A percentile compares a stretch with the other conserved stretches of the same genome.
These are phyloP conservation scores for Lycia hirtaria DNA, from an alignment of 2,888 invertebrate species.

Conservation along the genomic window DNA sequence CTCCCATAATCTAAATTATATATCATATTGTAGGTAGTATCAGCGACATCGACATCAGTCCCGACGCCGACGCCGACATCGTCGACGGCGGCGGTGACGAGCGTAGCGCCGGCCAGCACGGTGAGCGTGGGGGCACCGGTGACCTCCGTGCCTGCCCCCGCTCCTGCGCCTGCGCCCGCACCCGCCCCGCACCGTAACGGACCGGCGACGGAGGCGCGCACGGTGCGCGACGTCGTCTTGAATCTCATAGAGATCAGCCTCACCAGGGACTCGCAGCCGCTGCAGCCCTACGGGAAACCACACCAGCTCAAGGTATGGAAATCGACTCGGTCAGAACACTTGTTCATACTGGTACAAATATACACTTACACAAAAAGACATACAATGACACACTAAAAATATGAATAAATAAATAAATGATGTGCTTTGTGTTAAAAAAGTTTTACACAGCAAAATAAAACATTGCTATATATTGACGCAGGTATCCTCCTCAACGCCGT, in stretches of 20 bases:
- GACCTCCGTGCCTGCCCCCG: constrained; percentile 53
- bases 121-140: too few species aligned
- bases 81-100: constrained; percentile 63
- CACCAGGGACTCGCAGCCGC: constrained; percentile 86
- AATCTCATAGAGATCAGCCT: constrained; percentile 93
- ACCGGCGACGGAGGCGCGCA: constrained; percentile 82
- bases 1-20: too few species aligned
- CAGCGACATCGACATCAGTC: constrained; percentile 63
- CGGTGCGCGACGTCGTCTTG: constrained; percentile 92
- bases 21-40: constrained; percentile 5
- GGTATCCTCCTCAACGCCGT: constrained; percentile 52
- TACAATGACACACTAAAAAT: neutral
- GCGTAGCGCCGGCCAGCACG: constrained; percentile 43
- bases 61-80: constrained; percentile 62
- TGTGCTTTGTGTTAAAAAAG: too few species aligned
- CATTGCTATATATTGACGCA: constrained; percentile 27
- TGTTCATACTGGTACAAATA: too few species aligned
- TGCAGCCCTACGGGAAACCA: constrained; percentile 63
- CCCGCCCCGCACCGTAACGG: constrained; percentile 51
- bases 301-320: constrained; percentile 59
- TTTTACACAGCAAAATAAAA: too few species aligned
- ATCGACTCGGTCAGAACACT: too few species aligned
- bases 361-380: too few species aligned
- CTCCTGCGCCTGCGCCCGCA: constrained; percentile 12
- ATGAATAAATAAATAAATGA: too few species aligned